These are phyloP conservation scores for Drosophila lutescens DNA, from an alignment of 2,888 invertebrate species.

Conservation along the genomic window DNA sequence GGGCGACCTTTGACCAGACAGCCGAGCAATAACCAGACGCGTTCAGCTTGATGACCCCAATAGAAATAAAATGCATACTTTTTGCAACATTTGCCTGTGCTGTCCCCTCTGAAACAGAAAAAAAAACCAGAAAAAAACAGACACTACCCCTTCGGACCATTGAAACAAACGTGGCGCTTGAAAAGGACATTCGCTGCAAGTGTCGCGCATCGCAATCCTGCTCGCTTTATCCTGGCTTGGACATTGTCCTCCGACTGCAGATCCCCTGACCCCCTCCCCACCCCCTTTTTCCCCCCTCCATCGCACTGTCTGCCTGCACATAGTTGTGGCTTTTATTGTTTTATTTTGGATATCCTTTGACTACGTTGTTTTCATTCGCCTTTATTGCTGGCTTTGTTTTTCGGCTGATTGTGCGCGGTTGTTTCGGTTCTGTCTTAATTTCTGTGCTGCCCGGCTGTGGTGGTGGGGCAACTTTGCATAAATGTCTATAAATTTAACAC, in stretches of 20 bases:
- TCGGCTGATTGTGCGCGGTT: constrained; percentile 62
- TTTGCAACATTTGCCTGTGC: constrained; percentile 46
- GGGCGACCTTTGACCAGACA: constrained; percentile 46
- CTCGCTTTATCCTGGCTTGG: constrained; percentile 41
- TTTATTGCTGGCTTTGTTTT: constrained; percentile 41
- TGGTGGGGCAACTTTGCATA: constrained; percentile 25
- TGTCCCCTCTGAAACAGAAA: background rate
- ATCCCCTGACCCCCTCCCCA: background rate
- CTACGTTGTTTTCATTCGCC: constrained; percentile 63
- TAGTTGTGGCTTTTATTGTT: constrained; percentile 59
- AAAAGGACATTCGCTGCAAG: constrained; percentile 72
- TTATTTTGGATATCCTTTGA: constrained; percentile 68
- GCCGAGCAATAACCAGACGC: constrained; percentile 64
- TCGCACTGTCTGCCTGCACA: constrained; percentile 18
- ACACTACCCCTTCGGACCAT: constrained; percentile 27
- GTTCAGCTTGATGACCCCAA: constrained; percentile 72
- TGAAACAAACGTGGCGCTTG: constrained; percentile 44
- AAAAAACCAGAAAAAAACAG: background rate
- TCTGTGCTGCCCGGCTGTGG: constrained; percentile 3
- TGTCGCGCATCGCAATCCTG: constrained; percentile 66
- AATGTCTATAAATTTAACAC: constrained; percentile 57
- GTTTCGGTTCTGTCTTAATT: constrained; percentile 43
- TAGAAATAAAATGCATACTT: constrained; percentile 74
- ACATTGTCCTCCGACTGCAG: constrained; percentile 26
- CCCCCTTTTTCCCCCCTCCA: background rate